A percentile compares a stretch with the other conserved stretches of the same genome.
Conservation (phyloP, 2,797 vertebrate genomes). For the Agapornis canus region DNA sequence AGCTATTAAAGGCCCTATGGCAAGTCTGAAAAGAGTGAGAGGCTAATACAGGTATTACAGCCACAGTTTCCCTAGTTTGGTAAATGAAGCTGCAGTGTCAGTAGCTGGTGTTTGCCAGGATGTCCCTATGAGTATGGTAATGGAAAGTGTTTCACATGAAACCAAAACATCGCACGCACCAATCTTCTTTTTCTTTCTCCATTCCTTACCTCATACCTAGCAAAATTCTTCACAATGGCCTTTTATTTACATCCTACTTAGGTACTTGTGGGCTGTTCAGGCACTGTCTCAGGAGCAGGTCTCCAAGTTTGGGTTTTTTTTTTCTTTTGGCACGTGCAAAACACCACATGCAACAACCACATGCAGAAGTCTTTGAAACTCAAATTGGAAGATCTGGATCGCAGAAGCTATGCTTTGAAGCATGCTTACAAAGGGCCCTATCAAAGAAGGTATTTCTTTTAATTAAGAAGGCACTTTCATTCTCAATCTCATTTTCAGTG, state of each 20-base stretch:
- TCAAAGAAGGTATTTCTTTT: constrained; percentile 65
- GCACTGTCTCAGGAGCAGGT: not conserved
- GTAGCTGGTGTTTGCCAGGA: not conserved
- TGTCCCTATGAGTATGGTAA: rapidly evolving
- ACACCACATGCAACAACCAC: constrained; percentile 44
- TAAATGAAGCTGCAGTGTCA: not conserved
- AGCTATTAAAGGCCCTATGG: constrained; percentile 33
- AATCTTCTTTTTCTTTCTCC: not conserved
- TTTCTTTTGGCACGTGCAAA: not conserved
- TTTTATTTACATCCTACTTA: not conserved
- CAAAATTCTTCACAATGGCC: not conserved
- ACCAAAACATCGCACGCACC: not conserved
- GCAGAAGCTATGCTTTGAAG: constrained; percentile 64
- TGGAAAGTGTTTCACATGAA: not conserved
- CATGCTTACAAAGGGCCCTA: constrained; percentile 53
- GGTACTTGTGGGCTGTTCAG: not conserved
- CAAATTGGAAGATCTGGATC: constrained; percentile 56
- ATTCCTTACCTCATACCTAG: not conserved
- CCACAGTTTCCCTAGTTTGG: not conserved
- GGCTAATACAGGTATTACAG: not conserved
- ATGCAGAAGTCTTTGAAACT: constrained; percentile 65
- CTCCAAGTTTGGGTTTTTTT: not conserved
- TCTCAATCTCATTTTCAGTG: constrained; percentile 15
- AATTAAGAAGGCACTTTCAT: constrained; percentile 49
- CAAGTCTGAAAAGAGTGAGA: constrained; percentile 2